A percentile compares a stretch with the other conserved stretches of the same genome.
phyloP scores from a whole-genome alignment of 2,888 invertebrate species.

The Ormyrus nitidulus region DNA sequence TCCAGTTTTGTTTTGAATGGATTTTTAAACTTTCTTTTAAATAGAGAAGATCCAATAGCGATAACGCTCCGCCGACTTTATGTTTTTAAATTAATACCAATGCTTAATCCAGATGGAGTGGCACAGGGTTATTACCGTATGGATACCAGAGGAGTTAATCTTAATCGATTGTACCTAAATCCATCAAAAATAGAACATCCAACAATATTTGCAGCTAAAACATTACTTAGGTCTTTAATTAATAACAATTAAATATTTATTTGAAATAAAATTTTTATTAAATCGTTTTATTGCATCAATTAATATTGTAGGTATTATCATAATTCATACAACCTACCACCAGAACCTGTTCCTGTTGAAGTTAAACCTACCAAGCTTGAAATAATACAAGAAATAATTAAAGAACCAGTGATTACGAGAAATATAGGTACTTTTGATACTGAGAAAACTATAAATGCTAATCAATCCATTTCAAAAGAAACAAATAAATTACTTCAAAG shows the following conservation, averaged over 20 bases:
- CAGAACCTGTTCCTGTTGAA: slow-evolving; percentile 64
- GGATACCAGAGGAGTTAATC: slow-evolving; percentile 90
- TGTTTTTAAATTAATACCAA: slow-evolving; percentile 93
- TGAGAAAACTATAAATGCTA: slow-evolving; percentile 14
- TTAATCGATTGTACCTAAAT: slow-evolving; percentile 90
- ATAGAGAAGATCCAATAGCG: slow-evolving; percentile 85
- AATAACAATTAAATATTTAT: slow-evolving; percentile 8
- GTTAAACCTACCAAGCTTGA: too few relatives aligned
- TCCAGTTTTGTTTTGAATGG: slow-evolving; percentile 94
- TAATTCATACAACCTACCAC: slow-evolving; percentile 81
- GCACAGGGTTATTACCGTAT: slow-evolving; percentile 90
- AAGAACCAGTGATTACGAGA: slow-evolving; percentile 7
- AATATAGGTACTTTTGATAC: slow-evolving; percentile 26
- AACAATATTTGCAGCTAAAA: slow-evolving; percentile 89
- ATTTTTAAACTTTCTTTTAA: slow-evolving; percentile 86
- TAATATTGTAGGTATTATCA: slow-evolving; percentile 81
- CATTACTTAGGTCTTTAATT: slow-evolving; percentile 80
- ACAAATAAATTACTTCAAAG: slow-evolving; percentile 45
- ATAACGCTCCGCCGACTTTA: slow-evolving; percentile 83
- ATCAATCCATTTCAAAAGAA: slow-evolving; percentile 41
- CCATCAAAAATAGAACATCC: slow-evolving; percentile 87
- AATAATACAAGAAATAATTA: too few relatives aligned
- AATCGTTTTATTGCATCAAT: neutral
- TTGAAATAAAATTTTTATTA: slow-evolving; percentile 5
- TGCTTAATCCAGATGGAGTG: slow-evolving; percentile 95